Conservation (phyloP, 1,140 invertebrate species). For the Batillaria attramentaria region DNA sequence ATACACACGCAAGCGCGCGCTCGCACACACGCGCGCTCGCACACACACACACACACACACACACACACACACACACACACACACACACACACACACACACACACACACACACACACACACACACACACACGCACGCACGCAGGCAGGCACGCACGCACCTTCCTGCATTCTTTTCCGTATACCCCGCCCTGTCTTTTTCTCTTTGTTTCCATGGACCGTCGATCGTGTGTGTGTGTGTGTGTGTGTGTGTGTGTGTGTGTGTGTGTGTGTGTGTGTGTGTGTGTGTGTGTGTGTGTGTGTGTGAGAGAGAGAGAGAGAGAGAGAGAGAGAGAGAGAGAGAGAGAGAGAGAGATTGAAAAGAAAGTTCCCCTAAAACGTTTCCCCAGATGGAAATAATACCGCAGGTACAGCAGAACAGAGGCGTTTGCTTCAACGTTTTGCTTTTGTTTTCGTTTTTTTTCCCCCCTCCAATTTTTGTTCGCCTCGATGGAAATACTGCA, state of each 20-base stretch:
- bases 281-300: not conserved
- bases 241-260: conserved; percentile 14
- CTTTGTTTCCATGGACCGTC: not conserved
- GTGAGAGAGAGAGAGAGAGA: conserved; percentile 8
- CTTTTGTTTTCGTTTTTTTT: too few species aligned
- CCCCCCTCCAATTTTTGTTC: too few species aligned
- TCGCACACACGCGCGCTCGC: not conserved
- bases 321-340: not conserved
- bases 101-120: conserved; percentile 17
- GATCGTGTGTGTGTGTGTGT: conserved; percentile 10
- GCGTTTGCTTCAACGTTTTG: too few species aligned
- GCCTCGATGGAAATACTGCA: too few species aligned
- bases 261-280: conserved; percentile 3
- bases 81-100: conserved; percentile 17
- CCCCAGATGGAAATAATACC: not conserved
- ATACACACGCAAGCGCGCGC: not conserved
- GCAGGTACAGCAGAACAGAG: not conserved
- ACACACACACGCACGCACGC: conserved; percentile 16
- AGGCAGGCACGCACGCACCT: conserved; percentile 8
- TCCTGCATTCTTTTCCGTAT: not conserved
- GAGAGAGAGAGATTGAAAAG: not conserved
- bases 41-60: conserved; percentile 15
- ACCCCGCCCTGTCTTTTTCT: not conserved
- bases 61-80: conserved; percentile 17
- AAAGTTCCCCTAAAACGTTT: not conserved